A percentile compares a stretch with the other conserved stretches of the same genome.
Conservation (phyloP, 2,888 invertebrate genomes). For the Plebejus argus region DNA sequence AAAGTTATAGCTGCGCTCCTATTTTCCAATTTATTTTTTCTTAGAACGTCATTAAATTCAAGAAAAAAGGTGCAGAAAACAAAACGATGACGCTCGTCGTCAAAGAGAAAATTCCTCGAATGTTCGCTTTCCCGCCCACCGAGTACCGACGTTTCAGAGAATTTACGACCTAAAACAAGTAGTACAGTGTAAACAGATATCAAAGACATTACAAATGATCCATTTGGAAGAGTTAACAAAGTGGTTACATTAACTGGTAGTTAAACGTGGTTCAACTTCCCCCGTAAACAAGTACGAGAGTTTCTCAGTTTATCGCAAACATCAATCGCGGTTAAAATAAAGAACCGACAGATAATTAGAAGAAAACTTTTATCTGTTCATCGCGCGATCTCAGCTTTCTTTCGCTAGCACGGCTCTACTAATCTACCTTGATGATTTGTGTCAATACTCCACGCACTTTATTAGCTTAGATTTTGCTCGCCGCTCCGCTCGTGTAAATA, state of each 20-base stretch:
- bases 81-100: background rate
- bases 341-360: slow-evolving; percentile 32
- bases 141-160: slow-evolving; percentile 1
- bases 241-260: slow-evolving; percentile 27
- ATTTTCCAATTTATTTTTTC: no score
- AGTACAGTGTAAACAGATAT: slow-evolving; percentile 23
- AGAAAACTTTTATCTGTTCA: slow-evolving; percentile 37
- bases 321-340: slow-evolving; percentile 32
- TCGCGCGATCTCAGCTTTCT: slow-evolving; percentile 31
- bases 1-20: no score
- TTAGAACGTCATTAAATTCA: background rate
- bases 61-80: background rate
- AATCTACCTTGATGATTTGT: background rate
- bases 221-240: slow-evolving; percentile 14
- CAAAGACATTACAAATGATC: slow-evolving; percentile 29
- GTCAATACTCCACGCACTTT: background rate
- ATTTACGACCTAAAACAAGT: slow-evolving; percentile 24
- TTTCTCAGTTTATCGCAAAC: slow-evolving; percentile 32
- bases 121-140: slow-evolving; percentile 16
- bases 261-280: slow-evolving; percentile 22
- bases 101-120: slow-evolving; percentile 25
- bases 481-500: background rate
- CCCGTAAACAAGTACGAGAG: slow-evolving; percentile 3
- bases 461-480: background rate
- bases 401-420: background rate